A percentile compares a stretch with the other conserved stretches of the same genome.
These are phyloP conservation scores for Marisa cornuarietis DNA, from an alignment of 1,140 invertebrate genomes.

Conservation along the genomic window DNA sequence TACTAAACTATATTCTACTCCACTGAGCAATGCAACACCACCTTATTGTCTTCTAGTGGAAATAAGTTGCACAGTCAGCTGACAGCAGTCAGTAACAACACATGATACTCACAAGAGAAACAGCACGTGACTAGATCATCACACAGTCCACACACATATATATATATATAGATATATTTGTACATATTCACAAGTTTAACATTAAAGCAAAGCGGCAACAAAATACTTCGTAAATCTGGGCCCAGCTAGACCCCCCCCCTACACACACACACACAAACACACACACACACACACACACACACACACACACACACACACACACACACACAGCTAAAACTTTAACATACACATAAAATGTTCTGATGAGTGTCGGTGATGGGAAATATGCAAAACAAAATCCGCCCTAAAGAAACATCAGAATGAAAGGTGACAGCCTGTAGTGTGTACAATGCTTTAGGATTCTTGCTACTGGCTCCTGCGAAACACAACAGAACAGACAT, in stretches of 20 bases:
- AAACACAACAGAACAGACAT: background rate
- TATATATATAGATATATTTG: too few relatives aligned
- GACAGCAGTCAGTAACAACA: background rate
- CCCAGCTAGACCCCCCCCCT: background rate
- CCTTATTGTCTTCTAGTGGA: too few relatives aligned
- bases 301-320: slow-evolving; percentile 1
- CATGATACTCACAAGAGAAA: background rate
- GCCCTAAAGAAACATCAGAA: background rate
- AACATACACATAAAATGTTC: background rate
- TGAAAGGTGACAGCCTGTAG: background rate
- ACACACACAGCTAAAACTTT: background rate
- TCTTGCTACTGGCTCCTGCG: too few relatives aligned
- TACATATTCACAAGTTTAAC: background rate
- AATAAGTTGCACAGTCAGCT: background rate
- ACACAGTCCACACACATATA: background rate
- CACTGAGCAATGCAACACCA: too few relatives aligned
- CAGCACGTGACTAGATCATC: background rate
- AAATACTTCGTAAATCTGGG: background rate
- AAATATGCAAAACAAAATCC: background rate
- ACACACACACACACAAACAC: background rate
- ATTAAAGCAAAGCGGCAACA: background rate
- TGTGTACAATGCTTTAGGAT: background rate
- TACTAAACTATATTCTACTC: too few relatives aligned
- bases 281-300: background rate
- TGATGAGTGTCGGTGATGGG: background rate